Evolutionary conservation across 2,797 vertebrate species (phyloP).

Genomic region (Sciurus carolinensis): DNA sequence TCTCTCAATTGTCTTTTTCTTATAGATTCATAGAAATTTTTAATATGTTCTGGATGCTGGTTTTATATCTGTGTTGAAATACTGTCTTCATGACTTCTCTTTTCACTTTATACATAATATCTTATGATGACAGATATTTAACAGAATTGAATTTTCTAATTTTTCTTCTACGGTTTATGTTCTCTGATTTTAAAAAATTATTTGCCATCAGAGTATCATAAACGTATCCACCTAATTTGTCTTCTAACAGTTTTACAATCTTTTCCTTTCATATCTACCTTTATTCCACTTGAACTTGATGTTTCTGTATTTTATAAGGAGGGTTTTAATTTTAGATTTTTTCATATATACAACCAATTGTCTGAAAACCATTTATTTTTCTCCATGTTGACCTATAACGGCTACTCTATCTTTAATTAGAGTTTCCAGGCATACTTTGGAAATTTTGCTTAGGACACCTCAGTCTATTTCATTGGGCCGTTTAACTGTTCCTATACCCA

Average conservation of each 20-base stretch:
- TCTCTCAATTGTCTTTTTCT: constrained; percentile 11
- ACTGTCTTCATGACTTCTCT: constrained; percentile 7
- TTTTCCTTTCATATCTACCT: neutral
- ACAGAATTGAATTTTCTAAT: constrained; percentile 18
- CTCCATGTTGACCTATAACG: neutral
- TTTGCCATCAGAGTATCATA: constrained; percentile 8
- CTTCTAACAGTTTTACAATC: constrained; percentile 29
- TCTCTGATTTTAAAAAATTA: constrained; percentile 48
- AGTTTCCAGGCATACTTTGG: neutral
- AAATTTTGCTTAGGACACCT: neutral
- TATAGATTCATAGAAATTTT: neutral
- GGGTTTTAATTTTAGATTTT: neutral
- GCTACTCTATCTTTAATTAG: neutral
- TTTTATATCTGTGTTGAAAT: constrained; percentile 28
- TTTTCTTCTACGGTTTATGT: constrained; percentile 51
- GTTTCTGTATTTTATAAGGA: neutral
- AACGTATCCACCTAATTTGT: constrained; percentile 38
- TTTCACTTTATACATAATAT: neutral
- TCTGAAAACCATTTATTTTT: neutral
- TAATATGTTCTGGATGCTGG: neutral
- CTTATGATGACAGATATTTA: constrained; percentile 49
- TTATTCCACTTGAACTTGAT: constrained; percentile 47
- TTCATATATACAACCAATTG: neutral
- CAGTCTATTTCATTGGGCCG: neutral
- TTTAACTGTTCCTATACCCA: neutral